These are phyloP conservation scores for Parauchenoglanis punctatus DNA, from an alignment of 2,797 vertebrate genomes.

Conservation along the genomic window DNA sequence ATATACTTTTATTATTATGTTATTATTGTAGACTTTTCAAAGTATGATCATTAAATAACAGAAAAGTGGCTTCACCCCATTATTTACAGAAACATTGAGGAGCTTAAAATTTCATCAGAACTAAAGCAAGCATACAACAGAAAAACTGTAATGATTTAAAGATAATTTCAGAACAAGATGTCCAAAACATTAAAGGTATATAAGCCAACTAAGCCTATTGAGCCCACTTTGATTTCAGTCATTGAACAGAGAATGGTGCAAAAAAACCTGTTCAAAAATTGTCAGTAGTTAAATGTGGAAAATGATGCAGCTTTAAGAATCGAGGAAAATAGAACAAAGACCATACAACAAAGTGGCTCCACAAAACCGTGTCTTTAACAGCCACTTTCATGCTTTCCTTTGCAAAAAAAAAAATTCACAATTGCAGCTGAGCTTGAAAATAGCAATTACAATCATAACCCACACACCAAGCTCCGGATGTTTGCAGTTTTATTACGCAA, in stretches of 20 bases:
- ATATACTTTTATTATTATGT: neutral
- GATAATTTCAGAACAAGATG: neutral
- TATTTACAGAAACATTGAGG: neutral
- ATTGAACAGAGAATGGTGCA: neutral
- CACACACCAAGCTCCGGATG: slow-evolving; percentile 19
- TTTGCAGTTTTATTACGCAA: slow-evolving; percentile 36
- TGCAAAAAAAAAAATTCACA: neutral
- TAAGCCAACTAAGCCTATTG: neutral
- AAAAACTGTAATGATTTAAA: neutral
- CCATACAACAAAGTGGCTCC: neutral
- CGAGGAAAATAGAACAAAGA: neutral
- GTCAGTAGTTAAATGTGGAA: neutral
- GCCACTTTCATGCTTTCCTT: neutral
- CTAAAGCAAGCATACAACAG: neutral
- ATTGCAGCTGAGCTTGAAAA: slow-evolving; percentile 33
- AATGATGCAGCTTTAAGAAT: neutral
- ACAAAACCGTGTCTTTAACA: neutral
- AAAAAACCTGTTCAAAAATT: neutral
- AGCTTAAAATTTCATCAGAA: neutral
- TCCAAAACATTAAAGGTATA: neutral
- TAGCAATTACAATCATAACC: slow-evolving; percentile 38
- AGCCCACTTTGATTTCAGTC: neutral
- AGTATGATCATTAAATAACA: neutral
- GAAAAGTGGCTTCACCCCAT: neutral
- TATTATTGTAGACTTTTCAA: neutral